phyloP scores from a whole-genome alignment of 2,797 vertebrate species.

The Sebastes umbrosus region DNA sequence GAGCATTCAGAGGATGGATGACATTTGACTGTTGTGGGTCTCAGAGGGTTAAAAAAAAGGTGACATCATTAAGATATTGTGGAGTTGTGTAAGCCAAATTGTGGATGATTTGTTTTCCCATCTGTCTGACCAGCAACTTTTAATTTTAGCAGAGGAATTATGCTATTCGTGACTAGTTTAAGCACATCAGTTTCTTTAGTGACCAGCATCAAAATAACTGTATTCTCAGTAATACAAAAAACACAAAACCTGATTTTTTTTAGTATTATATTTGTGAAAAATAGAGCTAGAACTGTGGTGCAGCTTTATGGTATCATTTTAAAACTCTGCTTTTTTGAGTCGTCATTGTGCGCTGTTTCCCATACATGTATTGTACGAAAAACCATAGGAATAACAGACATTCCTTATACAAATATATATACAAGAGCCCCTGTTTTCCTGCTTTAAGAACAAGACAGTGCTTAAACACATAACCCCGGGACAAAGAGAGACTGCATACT shows the following conservation, averaged over 20 bases:
- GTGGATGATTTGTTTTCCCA: background rate
- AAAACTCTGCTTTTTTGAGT: background rate
- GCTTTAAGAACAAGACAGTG: background rate
- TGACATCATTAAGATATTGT: background rate
- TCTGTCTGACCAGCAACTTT: background rate
- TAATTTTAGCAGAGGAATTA: background rate
- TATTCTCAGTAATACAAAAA: too few species aligned
- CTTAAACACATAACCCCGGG: background rate
- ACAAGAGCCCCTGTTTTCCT: background rate
- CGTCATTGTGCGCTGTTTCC: background rate
- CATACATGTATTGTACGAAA: background rate
- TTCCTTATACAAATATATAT: background rate
- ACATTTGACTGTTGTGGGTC: too few species aligned
- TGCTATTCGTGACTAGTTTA: background rate
- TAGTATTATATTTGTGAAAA: background rate
- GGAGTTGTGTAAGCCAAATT: background rate
- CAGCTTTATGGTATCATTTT: background rate
- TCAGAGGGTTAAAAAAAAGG: background rate
- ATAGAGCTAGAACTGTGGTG: background rate
- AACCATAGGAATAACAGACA: background rate
- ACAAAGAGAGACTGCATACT: constrained; percentile 6
- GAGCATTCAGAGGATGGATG: too few species aligned
- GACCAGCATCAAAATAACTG: too few species aligned
- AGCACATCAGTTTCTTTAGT: too few species aligned
- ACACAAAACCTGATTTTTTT: too few species aligned